A percentile compares a stretch with the other conserved stretches of the same genome.
These are phyloP conservation scores for Hemitrygon akajei DNA, from an alignment of 2,797 vertebrate species.

Conservation along the genomic window DNA sequence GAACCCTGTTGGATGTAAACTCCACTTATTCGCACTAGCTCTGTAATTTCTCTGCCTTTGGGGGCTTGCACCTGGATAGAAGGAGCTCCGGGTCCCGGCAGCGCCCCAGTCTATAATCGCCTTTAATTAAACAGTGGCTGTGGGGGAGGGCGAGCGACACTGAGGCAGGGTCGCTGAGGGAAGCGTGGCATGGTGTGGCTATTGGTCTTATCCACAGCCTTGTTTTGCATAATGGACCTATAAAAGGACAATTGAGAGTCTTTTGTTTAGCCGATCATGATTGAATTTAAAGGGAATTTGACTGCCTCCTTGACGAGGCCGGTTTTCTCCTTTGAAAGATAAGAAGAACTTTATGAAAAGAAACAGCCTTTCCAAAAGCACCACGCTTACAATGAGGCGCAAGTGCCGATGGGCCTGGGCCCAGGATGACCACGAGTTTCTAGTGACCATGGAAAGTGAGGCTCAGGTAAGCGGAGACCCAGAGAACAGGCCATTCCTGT, in stretches of 20 bases:
- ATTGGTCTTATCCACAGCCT: background rate
- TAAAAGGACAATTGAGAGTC: background rate
- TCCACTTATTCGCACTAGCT: slow-evolving; percentile 40
- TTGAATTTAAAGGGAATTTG: slow-evolving; percentile 4
- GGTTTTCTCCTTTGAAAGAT: background rate
- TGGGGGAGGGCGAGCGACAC: background rate
- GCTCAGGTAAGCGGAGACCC: background rate
- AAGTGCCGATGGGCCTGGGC: background rate
- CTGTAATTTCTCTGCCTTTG: slow-evolving; percentile 44
- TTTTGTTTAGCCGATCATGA: background rate
- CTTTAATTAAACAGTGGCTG: slow-evolving; percentile 9
- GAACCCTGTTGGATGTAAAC: slow-evolving; percentile 12
- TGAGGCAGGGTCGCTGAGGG: background rate
- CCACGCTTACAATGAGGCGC: background rate
- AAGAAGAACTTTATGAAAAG: too few species aligned
- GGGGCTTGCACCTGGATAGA: slow-evolving; percentile 41
- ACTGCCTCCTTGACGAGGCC: background rate
- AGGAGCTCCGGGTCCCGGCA: slow-evolving; percentile 39
- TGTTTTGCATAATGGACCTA: background rate
- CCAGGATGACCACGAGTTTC: background rate
- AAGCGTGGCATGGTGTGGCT: slow-evolving; percentile 6
- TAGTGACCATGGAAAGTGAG: background rate
- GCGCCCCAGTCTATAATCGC: background rate
- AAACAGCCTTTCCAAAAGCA: background rate
- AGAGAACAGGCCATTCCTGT: background rate